phyloP scores from a whole-genome alignment of 1,140 invertebrate species.

The Artemia franciscana region DNA sequence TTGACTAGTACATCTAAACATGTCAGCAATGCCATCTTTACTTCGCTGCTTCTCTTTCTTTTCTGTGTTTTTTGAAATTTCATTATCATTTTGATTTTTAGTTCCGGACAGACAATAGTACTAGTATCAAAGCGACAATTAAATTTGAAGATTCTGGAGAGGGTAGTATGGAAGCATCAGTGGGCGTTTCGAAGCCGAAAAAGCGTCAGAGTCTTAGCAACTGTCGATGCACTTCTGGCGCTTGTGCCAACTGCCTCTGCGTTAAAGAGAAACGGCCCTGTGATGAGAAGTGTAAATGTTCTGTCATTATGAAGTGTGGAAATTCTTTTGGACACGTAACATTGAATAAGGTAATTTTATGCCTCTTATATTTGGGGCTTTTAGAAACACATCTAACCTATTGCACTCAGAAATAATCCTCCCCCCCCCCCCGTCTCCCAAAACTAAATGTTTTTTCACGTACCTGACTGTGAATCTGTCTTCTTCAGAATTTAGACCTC shows the following conservation, averaged over 20 bases:
- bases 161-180: not conserved
- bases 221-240: not conserved
- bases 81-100: not conserved
- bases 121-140: not conserved
- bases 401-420: too few species aligned
- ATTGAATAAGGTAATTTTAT: not conserved
- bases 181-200: not conserved
- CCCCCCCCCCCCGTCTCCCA: too few species aligned
- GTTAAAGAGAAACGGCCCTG: not conserved
- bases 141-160: not conserved
- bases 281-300: not conserved
- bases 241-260: not conserved
- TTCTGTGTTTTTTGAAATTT: not conserved
- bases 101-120: not conserved
- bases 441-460: too few species aligned
- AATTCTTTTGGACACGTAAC: not conserved
- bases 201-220: not conserved
- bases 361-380: too few species aligned
- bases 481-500: too few species aligned
- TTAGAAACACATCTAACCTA: too few species aligned
- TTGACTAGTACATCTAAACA: too few species aligned
- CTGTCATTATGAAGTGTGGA: not conserved
- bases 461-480: too few species aligned
- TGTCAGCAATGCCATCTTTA: not conserved
- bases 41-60: not conserved